Evolutionary conservation across 2,113 vertebrate species (phyloP).

Genomic region (Caretta caretta): DNA sequence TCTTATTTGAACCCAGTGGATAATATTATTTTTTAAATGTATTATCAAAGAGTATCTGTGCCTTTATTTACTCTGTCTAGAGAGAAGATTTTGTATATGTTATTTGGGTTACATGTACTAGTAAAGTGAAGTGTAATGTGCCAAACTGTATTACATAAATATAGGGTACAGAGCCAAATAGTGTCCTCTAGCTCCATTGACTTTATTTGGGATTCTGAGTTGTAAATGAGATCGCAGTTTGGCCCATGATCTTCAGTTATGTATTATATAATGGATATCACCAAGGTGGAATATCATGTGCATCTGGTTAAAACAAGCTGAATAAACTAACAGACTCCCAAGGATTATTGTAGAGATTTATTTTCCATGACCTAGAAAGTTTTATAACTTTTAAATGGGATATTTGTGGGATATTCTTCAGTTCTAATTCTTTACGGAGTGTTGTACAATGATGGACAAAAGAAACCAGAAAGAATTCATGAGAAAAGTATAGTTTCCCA

Average conservation of each 20-base stretch:
- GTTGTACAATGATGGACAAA: constrained; percentile 26
- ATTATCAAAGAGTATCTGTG: background rate
- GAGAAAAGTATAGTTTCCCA: background rate
- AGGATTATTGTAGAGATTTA: background rate
- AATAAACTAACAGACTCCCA: background rate
- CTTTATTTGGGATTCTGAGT: background rate
- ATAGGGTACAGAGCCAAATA: background rate
- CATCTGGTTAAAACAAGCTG: background rate
- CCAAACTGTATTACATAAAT: background rate
- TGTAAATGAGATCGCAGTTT: background rate
- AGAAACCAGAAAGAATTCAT: constrained; percentile 33
- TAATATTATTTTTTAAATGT: background rate
- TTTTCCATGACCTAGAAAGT: background rate
- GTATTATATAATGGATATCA: background rate
- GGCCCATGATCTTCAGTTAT: background rate
- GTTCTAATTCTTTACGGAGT: background rate
- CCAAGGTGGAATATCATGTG: background rate
- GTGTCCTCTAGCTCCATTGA: background rate
- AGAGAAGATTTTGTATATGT: background rate
- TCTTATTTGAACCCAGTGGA: background rate
- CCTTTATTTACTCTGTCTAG: background rate
- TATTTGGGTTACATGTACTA: background rate
- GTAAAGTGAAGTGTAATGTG: constrained; percentile 10
- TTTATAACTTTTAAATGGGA: background rate
- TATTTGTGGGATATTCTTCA: background rate